Evolutionary conservation across 2,113 vertebrate genomes (phyloP).

Genomic region (Prochilodus magdalenae): DNA sequence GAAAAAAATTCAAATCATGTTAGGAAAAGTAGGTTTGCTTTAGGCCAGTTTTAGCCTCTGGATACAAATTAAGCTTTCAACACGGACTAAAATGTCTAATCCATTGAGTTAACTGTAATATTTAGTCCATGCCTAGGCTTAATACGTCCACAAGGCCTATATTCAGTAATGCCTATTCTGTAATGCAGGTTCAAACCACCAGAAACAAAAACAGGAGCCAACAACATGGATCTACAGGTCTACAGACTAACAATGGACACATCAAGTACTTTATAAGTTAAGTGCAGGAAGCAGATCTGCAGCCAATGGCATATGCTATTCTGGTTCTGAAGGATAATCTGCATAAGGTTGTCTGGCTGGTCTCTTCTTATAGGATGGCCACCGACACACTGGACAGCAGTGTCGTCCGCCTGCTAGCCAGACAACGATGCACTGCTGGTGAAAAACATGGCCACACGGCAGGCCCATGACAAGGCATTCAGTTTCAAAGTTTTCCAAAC

Average conservation of each 20-base stretch:
- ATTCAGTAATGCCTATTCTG: slow-evolving; percentile 80
- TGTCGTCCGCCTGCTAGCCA: slow-evolving; percentile 91
- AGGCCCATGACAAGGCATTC: slow-evolving; percentile 90
- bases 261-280: slow-evolving; percentile 81
- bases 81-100: slow-evolving; percentile 21
- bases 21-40: slow-evolving; percentile 62
- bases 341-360: slow-evolving; percentile 67
- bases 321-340: slow-evolving; percentile 42
- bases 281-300: slow-evolving; percentile 67
- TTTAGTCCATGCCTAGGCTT: slow-evolving; percentile 14
- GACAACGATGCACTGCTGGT: slow-evolving; percentile 94
- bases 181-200: slow-evolving; percentile 83
- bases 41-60: slow-evolving; percentile 7
- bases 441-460: slow-evolving; percentile 95
- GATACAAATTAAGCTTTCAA: slow-evolving; percentile 12
- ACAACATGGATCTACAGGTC: slow-evolving; percentile 64
- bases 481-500: slow-evolving; percentile 89
- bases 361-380: slow-evolving; percentile 95
- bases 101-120: neutral
- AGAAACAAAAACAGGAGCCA: slow-evolving; percentile 60
- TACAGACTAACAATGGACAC: slow-evolving; percentile 83
- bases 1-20: slow-evolving; percentile 62
- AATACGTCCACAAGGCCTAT: slow-evolving; percentile 54
- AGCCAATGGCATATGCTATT: slow-evolving; percentile 24
- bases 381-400: slow-evolving; percentile 95